phyloP scores from a whole-genome alignment of 1,140 invertebrate genomes.

The roundworm (Caenorhabditis elegans) region DNA sequence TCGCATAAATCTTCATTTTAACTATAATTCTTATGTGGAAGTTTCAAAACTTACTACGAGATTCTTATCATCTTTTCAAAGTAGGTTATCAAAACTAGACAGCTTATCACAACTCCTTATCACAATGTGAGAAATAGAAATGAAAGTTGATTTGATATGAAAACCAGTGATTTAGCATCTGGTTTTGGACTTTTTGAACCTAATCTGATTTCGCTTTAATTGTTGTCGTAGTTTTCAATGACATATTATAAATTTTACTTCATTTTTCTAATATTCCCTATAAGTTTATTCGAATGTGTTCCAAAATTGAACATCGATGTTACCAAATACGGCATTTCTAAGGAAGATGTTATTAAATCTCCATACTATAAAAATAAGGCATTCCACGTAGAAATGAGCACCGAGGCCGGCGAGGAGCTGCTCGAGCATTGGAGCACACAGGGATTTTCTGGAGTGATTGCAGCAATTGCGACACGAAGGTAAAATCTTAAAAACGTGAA shows the following conservation, averaged over 20 bases:
- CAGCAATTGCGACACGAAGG: conserved; percentile 36
- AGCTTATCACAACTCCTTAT: too few species aligned
- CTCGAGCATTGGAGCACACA: conserved; percentile 41
- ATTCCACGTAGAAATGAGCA: background rate
- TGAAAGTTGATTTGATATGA: too few species aligned
- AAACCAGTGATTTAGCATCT: too few species aligned
- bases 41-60: too few species aligned
- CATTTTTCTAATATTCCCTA: background rate
- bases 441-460: conserved; percentile 34
- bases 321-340: background rate
- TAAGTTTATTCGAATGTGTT: background rate
- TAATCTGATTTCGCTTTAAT: too few species aligned
- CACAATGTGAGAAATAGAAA: too few species aligned
- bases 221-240: too few species aligned
- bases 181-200: too few species aligned
- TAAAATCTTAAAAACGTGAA: background rate
- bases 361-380: conserved; percentile 3
- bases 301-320: background rate
- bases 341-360: background rate
- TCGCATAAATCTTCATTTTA: too few species aligned
- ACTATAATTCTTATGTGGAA: too few species aligned
- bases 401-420: conserved; percentile 26
- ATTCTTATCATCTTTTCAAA: too few species aligned
- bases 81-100: too few species aligned
- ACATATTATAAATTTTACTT: background rate